Evolutionary conservation across 2,888 invertebrate species (phyloP).

Genomic region (Amphipyra tragopoginis): DNA sequence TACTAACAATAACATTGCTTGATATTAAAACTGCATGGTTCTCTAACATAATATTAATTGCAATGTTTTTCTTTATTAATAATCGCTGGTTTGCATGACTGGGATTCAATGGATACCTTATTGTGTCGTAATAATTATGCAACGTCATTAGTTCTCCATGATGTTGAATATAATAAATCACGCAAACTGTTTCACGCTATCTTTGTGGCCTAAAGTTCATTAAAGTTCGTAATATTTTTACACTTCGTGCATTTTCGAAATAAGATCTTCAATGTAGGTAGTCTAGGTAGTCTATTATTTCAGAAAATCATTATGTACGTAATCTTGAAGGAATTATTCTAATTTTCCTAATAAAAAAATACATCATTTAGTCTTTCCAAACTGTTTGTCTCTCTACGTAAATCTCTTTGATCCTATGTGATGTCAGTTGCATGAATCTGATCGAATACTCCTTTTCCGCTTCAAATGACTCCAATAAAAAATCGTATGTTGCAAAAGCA

Average conservation of each 20-base stretch:
- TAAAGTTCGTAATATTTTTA: conserved; percentile 14
- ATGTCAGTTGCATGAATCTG: conserved; percentile 51
- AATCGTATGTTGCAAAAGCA: conserved; percentile 30
- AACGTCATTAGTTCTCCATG: conserved; percentile 20
- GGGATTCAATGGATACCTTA: conserved; percentile 23
- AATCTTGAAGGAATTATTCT: no score
- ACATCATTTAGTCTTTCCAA: conserved; percentile 2
- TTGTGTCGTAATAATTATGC: conserved; percentile 26
- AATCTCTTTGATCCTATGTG: conserved; percentile 32
- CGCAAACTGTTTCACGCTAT: conserved; percentile 25
- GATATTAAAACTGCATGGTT: conserved; percentile 43
- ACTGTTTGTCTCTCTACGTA: conserved; percentile 9
- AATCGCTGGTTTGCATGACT: conserved; percentile 52
- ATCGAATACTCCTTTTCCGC: conserved; percentile 36
- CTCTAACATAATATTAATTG: conserved; percentile 19
- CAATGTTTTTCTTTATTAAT: conserved; percentile 20
- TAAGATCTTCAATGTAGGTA: no score
- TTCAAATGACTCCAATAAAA: conserved; percentile 47
- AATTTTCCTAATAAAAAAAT: background rate
- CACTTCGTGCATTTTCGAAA: background rate
- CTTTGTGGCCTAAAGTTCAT: conserved; percentile 17
- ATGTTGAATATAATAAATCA: conserved; percentile 36
- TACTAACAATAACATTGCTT: conserved; percentile 22
- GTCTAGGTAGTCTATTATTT: no score
- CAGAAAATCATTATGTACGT: no score